Percentiles rank a stretch among this genome's conserved stretches.
These are phyloP conservation scores for Recurvirostra avosetta DNA, from an alignment of 2,113 vertebrate species.

Conservation along the genomic window DNA sequence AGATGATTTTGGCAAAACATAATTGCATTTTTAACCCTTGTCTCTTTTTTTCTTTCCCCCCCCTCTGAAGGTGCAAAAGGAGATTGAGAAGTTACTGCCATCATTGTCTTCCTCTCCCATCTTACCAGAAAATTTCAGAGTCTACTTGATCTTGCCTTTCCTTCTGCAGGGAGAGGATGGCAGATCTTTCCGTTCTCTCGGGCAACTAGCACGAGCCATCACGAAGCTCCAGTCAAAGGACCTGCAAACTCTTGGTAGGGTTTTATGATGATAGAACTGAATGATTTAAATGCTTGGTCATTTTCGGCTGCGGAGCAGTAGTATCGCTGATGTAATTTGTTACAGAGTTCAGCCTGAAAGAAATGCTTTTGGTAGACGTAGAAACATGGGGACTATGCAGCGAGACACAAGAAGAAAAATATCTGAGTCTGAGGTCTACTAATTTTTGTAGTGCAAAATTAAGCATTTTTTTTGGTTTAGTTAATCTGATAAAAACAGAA, in stretches of 20 bases:
- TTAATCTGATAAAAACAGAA: background rate
- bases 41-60: background rate
- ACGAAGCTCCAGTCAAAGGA: background rate
- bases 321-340: background rate
- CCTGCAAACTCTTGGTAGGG: constrained; percentile 49
- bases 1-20: background rate
- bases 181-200: background rate
- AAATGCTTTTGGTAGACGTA: background rate
- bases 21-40: background rate
- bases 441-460: background rate
- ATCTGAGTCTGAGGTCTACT: background rate
- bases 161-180: background rate
- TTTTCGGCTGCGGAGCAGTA: background rate
- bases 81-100: background rate
- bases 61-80: constrained; percentile 11
- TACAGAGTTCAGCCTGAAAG: background rate
- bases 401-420: background rate
- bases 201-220: background rate
- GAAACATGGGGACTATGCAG: background rate
- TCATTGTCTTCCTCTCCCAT: background rate
- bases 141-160: constrained; percentile 65
- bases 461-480: background rate
- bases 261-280: background rate
- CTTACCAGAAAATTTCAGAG: constrained; percentile 58
- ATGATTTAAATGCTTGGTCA: background rate